Conservation (phyloP, 2,888 invertebrate species). For the Macrophya alboannulata region DNA sequence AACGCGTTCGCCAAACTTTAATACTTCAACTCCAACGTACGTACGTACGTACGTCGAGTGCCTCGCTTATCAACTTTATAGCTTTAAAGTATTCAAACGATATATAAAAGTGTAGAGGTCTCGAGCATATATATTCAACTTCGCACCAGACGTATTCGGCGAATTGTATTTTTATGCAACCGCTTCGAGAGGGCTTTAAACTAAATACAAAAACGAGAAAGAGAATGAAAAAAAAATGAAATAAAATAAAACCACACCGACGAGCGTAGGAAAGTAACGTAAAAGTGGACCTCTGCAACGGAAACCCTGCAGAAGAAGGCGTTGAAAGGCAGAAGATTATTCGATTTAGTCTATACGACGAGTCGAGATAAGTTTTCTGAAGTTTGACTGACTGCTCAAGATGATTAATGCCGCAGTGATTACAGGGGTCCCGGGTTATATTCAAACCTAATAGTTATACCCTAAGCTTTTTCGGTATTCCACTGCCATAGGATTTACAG, state of each 20-base stretch:
- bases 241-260: neutral
- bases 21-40: constrained; percentile 39
- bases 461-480: neutral
- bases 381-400: constrained; percentile 26
- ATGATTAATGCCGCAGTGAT: constrained; percentile 48
- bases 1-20: constrained; percentile 45
- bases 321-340: constrained; percentile 14
- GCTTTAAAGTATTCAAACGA: neutral
- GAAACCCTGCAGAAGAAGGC: neutral
- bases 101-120: neutral
- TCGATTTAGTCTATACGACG: neutral
- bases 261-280: neutral
- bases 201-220: neutral
- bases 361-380: constrained; percentile 12
- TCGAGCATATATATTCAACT: neutral
- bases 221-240: neutral
- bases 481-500: neutral
- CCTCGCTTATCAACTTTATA: neutral
- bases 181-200: neutral
- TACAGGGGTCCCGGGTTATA: neutral
- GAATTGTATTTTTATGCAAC: constrained; percentile 11
- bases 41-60: constrained; percentile 17
- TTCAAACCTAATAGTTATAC: neutral
- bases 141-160: constrained; percentile 15
- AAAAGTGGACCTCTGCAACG: no score